Percentiles rank a stretch among this genome's conserved stretches.
Evolutionary conservation across 2,113 vertebrate species (phyloP).

Genomic region (Pachycephala philippinensis): DNA sequence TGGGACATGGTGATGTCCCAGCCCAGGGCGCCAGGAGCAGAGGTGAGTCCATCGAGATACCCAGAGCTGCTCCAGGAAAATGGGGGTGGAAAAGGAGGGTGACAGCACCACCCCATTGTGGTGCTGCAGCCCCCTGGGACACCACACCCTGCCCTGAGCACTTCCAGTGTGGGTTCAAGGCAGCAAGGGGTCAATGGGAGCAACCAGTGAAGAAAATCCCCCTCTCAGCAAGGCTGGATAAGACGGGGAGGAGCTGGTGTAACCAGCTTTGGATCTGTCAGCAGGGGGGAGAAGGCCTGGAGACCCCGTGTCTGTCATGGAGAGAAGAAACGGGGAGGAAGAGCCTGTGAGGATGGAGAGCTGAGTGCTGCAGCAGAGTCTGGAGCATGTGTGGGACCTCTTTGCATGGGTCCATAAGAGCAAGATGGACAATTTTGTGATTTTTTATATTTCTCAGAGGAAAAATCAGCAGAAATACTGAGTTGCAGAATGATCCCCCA

Average conservation of each 20-base stretch:
- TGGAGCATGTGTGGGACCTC: neutral
- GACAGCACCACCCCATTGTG: neutral
- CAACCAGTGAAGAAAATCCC: neutral
- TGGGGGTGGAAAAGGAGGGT: neutral
- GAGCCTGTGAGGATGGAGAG: neutral
- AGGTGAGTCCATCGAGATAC: neutral
- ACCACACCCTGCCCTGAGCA: neutral
- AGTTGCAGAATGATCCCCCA: neutral
- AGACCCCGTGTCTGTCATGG: fast-evolving
- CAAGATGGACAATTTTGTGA: neutral
- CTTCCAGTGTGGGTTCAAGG: too few species aligned
- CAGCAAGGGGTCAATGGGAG: neutral
- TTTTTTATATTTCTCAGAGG: neutral
- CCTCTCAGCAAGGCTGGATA: neutral
- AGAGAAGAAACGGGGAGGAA: neutral
- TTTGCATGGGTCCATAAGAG: neutral
- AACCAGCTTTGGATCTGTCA: neutral
- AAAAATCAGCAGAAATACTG: neutral
- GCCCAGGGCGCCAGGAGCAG: neutral
- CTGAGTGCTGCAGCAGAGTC: neutral
- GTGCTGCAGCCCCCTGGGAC: neutral
- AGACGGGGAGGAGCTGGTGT: neutral
- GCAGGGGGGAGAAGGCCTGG: neutral
- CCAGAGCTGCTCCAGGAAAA: neutral
- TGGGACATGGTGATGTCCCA: neutral